phyloP scores from a whole-genome alignment of 1,140 invertebrate genomes.

The Hydropsyche tenuis region DNA sequence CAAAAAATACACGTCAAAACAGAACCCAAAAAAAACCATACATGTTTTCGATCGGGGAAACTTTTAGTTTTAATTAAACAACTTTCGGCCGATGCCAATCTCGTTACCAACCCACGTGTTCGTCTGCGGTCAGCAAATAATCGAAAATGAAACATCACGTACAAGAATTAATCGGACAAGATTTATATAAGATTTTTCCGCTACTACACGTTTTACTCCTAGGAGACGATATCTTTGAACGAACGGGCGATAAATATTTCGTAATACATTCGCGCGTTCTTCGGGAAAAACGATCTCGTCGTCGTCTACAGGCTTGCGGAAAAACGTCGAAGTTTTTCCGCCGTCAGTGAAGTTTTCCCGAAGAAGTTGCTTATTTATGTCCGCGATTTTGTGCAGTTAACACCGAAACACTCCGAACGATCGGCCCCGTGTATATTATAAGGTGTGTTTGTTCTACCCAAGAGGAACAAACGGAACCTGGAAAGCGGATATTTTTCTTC shows the following conservation, averaged over 20 bases:
- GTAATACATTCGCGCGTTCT: background rate
- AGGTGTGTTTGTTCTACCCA: background rate
- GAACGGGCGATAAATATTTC: conserved; percentile 8
- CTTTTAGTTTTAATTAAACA: conserved; percentile 22
- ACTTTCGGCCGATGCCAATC: conserved; percentile 8
- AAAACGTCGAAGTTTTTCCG: conserved; percentile 23
- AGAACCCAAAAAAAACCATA: background rate
- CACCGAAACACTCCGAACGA: conserved; percentile 27
- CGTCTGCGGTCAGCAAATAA: background rate
- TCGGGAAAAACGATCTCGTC: conserved; percentile 8
- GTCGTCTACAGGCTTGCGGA: background rate
- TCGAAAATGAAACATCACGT: background rate
- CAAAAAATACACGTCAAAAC: conserved; percentile 18
- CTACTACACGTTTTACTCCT: no score
- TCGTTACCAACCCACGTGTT: background rate
- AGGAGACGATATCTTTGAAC: no score
- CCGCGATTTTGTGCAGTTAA: conserved; percentile 37
- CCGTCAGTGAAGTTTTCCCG: conserved; percentile 16
- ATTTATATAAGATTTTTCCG: background rate
- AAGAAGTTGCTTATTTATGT: conserved; percentile 34
- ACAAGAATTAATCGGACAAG: no score
- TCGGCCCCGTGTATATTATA: background rate
- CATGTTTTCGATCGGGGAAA: conserved; percentile 21
- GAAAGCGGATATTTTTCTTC: background rate
- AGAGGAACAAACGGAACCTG: background rate